These are phyloP conservation scores for Bilobella aurantiaca DNA, from an alignment of 1,140 invertebrate genomes.

Conservation along the genomic window DNA sequence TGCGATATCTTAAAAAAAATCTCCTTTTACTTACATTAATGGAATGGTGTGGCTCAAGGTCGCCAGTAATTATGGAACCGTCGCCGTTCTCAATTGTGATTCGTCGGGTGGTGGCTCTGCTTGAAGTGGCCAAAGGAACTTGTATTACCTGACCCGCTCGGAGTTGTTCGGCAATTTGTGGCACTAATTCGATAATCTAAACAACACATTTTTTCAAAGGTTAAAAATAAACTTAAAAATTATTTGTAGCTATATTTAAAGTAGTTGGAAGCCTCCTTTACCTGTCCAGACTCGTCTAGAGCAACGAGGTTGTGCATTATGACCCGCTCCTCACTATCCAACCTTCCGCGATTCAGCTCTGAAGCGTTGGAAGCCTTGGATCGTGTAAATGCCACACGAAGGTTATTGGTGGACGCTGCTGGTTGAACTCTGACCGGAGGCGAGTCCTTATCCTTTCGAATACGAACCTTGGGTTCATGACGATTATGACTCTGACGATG, in stretches of 20 bases:
- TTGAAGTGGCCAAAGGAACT: neutral
- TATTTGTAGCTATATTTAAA: no score
- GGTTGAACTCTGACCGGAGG: no score
- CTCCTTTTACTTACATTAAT: no score
- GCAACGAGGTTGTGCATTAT: neutral
- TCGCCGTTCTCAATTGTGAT: neutral
- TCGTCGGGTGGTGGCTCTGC: neutral
- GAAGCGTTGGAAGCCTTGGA: no score
- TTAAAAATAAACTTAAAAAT: neutral
- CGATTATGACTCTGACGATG: slow-evolving; percentile 43
- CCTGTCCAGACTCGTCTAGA: neutral
- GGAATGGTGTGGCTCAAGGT: neutral
- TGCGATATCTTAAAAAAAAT: no score
- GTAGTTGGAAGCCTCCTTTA: neutral
- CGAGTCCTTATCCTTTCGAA: no score
- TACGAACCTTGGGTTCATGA: no score
- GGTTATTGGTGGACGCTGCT: no score
- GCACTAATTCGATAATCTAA: neutral
- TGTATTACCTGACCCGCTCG: neutral
- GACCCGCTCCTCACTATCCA: no score
- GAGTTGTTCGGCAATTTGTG: neutral
- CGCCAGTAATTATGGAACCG: neutral
- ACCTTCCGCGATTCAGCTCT: no score
- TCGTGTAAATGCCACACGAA: no score
- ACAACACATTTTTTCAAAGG: neutral